phyloP scores from a whole-genome alignment of 1,140 invertebrate species.

The Watersipora subatra region DNA sequence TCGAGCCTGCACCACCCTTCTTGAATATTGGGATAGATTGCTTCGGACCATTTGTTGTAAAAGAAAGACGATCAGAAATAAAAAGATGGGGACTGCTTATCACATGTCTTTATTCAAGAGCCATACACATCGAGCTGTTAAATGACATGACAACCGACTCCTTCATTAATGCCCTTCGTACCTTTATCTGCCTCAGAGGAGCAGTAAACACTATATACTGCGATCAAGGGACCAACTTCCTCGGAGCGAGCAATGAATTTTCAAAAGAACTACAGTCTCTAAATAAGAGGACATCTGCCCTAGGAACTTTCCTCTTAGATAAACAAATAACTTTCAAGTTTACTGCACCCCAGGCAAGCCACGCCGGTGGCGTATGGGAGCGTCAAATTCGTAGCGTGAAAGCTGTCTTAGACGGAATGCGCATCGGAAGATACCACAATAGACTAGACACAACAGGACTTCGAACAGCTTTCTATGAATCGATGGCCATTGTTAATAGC shows the following conservation, averaged over 20 bases:
- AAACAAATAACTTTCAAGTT: not conserved
- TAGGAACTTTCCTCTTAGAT: not conserved
- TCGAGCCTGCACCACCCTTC: not conserved
- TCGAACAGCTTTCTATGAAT: not conserved
- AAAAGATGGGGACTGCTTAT: too few species aligned
- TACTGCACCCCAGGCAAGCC: not conserved
- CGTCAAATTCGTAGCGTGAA: not conserved
- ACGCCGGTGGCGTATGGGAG: not conserved
- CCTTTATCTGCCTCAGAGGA: not conserved
- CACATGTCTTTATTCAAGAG: too few species aligned
- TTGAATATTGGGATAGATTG: not conserved
- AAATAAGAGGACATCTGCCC: not conserved
- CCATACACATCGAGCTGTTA: too few species aligned
- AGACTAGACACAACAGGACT: not conserved
- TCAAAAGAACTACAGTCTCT: too few species aligned
- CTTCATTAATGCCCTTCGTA: not conserved
- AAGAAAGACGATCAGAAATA: too few species aligned
- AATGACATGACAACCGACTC: not conserved
- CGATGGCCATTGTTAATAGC: not conserved
- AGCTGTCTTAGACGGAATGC: not conserved
- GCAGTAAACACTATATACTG: not conserved
- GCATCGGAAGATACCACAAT: not conserved
- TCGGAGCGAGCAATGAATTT: not conserved
- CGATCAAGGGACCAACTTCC: slow-evolving; percentile 1
- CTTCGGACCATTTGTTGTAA: not conserved